Conservation (phyloP, 2,888 invertebrate genomes). For the Oligia strigilis region DNA sequence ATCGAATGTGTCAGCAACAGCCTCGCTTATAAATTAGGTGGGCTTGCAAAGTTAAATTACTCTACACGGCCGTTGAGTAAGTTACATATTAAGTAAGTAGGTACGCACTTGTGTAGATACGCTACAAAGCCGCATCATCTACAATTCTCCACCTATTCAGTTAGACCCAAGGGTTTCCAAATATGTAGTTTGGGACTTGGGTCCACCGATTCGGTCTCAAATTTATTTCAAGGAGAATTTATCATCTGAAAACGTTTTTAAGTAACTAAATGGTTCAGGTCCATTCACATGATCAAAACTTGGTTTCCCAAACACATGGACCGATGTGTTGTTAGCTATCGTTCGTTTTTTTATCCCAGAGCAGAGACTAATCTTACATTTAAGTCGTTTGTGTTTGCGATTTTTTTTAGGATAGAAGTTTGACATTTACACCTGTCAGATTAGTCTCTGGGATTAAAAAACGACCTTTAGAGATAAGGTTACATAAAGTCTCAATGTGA, state of each 20-base stretch:
- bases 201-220: neutral
- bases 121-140: constrained; percentile 36
- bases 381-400: too few species aligned
- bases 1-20: constrained; percentile 67
- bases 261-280: neutral
- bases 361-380: too few species aligned
- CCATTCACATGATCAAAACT: neutral
- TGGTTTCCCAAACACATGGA: neutral
- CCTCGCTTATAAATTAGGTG: constrained; percentile 62
- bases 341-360: too few species aligned
- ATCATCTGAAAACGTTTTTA: constrained; percentile 1
- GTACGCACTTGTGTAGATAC: constrained; percentile 53
- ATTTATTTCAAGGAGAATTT: neutral
- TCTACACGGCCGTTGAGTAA: constrained; percentile 48
- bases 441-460: too few species aligned
- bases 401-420: too few species aligned
- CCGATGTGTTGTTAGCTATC: neutral
- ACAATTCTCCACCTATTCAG: constrained; percentile 16
- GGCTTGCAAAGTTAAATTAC: constrained; percentile 74
- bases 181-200: constrained; percentile 13
- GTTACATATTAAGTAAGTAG: constrained; percentile 40
- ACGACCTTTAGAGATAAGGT: neutral
- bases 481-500: constrained; percentile 2
- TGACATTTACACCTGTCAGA: too few species aligned
- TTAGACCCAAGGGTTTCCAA: constrained; percentile 18